Evolutionary conservation across 2,888 invertebrate genomes (phyloP), one percentile per base, ranked within the genome.

Genomic region (Harpagoxenus sublaevis): DNA sequence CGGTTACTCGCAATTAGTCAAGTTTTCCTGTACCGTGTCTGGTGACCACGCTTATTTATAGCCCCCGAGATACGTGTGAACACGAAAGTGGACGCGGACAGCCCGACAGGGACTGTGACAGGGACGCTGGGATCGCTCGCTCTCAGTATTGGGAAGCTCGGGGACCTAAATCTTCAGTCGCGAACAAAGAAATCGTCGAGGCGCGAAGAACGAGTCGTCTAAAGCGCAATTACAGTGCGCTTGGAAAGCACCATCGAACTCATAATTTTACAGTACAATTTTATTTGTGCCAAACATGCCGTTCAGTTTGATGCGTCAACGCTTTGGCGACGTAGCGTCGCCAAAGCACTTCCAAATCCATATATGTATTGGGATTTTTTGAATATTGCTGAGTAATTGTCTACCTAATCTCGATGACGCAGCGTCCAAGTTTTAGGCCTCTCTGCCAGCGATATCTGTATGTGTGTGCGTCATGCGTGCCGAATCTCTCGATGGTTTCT

Each of bases 1-100:
- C 86, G 88, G 88, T 90, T 90, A 88, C 90, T 91, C 89, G 89
- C 90, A 89, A 91, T 91, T 91, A 89, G 90, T 89, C 89, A 88
- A 89, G 87, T 90, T 89, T 89, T 87, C 89, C 86, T 74, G 85
- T 87, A 84, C 82, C 86, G 84, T 86, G 88, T 89, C 89, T 85
- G 85, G 87, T 85, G 48, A 84, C 87, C 84, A 85, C 78, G 65
- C 78, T 87, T 90, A 90, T 90, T 90, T 90, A 89, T 89, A 88
- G 85, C 74, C 86, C 83, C 70, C 79, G 86, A 86, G 65, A 87
- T 87, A 85, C 82, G 85, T 87, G 89, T 90, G 88, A 91, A 91
- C 90, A 91, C 79, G 91, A 91, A 89, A 89, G 88, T 85, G 74
- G 83, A 88, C 79, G 89, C 84, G 84, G 83, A 84, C 35, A 42